A percentile compares a stretch with the other conserved stretches of the same genome.
These are phyloP conservation scores for Phainopepla nitens DNA, from an alignment of 2,113 vertebrate species.

Conservation along the genomic window DNA sequence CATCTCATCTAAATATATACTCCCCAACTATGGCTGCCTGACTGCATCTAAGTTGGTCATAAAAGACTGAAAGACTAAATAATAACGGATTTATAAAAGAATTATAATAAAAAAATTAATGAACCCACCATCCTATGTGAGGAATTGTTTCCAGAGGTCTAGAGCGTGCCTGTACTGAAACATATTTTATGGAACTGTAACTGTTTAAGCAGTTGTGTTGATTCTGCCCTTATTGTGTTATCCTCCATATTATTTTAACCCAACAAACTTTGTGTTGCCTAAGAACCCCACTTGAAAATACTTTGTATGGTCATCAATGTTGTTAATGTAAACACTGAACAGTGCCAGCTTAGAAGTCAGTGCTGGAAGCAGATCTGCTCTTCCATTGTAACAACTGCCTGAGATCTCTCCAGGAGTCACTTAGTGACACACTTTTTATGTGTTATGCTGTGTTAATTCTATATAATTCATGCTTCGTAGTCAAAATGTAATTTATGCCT, in stretches of 20 bases:
- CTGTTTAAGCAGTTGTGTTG: neutral
- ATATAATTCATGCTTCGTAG: neutral
- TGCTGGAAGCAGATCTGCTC: neutral
- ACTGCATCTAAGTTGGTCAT: neutral
- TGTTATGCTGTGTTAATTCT: neutral
- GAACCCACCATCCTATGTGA: neutral
- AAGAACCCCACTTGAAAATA: neutral
- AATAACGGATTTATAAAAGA: neutral
- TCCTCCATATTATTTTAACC: neutral
- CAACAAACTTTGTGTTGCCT: neutral
- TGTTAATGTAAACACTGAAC: neutral
- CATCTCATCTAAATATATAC: neutral
- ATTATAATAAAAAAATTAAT: neutral
- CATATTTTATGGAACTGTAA: neutral
- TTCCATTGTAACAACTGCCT: neutral
- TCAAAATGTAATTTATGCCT: neutral
- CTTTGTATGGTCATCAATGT: neutral
- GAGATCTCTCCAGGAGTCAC: neutral
- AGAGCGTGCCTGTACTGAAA: fast-evolving
- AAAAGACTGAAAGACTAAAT: neutral
- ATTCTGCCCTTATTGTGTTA: neutral
- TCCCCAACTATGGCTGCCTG: fast-evolving
- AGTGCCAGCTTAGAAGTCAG: neutral
- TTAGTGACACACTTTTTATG: neutral
- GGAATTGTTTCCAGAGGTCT: neutral